phyloP scores from a whole-genome alignment of 2,888 invertebrate genomes.

The Macrophya annulata region DNA sequence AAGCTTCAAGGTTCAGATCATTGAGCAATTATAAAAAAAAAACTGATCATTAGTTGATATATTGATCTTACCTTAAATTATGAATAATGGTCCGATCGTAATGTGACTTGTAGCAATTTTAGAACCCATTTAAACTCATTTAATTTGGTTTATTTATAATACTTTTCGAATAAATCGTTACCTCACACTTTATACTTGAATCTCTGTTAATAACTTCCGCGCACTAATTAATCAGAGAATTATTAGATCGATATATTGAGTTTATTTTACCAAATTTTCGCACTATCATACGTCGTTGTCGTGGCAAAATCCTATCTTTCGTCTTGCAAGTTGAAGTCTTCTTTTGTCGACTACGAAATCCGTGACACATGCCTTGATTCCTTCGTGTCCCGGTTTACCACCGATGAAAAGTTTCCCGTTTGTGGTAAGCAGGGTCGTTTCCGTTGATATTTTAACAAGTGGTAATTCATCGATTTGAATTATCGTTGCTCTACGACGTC shows the following conservation, averaged over 20 bases:
- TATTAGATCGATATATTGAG: conserved; percentile 3
- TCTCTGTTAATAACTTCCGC: background rate
- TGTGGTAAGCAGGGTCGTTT: conserved; percentile 73
- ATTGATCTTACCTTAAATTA: background rate
- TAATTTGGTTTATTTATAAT: conserved; percentile 54
- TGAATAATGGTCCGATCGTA: background rate
- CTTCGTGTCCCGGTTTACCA: conserved; percentile 76
- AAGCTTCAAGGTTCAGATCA: background rate
- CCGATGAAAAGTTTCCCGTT: conserved; percentile 78
- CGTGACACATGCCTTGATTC: conserved; percentile 75
- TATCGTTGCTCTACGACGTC: conserved; percentile 72
- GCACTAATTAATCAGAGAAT: conserved; percentile 14
- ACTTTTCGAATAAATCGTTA: conserved; percentile 27
- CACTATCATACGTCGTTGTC: conserved; percentile 78
- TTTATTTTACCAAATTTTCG: conserved; percentile 34
- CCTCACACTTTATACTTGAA: background rate
- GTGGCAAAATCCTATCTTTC: conserved; percentile 77
- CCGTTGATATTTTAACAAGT: conserved; percentile 71
- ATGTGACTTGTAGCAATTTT: conserved; percentile 3
- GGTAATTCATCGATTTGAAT: conserved; percentile 74
- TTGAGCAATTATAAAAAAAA: background rate
- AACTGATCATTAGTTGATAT: conserved; percentile 4
- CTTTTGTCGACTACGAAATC: conserved; percentile 77
- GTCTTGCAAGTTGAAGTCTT: conserved; percentile 73
- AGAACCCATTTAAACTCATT: conserved; percentile 20